Percentiles rank a stretch among this genome's conserved stretches.
Evolutionary conservation across 1,140 invertebrate genomes (phyloP).

Genomic region (Drosophila tsacasi): DNA sequence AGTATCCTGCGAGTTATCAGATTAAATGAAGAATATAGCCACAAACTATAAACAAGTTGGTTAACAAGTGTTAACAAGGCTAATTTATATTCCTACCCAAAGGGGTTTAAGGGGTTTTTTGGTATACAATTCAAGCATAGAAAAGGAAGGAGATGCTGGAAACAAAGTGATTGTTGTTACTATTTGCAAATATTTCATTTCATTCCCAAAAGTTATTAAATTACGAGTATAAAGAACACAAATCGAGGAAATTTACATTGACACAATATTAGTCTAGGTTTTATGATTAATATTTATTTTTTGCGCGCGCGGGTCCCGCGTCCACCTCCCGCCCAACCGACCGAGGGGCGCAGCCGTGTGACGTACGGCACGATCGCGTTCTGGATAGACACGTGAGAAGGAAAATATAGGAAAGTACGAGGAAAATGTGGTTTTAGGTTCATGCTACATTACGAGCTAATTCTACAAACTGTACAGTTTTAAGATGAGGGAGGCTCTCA

Average conservation of each 20-base stretch:
- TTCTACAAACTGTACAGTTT: too few species aligned
- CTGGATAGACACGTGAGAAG: too few species aligned
- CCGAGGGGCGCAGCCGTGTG: too few species aligned
- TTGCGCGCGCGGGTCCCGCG: too few species aligned
- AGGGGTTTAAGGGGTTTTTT: neutral
- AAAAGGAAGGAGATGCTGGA: neutral
- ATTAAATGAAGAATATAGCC: neutral
- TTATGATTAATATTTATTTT: neutral
- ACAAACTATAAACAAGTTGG: neutral
- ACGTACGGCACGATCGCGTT: too few species aligned
- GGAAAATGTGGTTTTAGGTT: too few species aligned
- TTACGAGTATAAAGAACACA: neutral
- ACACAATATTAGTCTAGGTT: fast-evolving
- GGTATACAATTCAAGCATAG: neutral
- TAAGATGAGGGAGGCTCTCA: too few species aligned
- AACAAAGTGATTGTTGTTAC: neutral
- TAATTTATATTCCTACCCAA: neutral
- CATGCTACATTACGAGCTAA: too few species aligned
- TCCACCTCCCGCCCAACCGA: too few species aligned
- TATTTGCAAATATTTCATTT: neutral
- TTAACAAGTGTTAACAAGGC: neutral
- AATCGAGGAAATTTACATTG: neutral
- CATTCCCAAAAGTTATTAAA: neutral
- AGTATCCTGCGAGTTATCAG: neutral
- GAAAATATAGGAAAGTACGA: too few species aligned